Conservation (phyloP, 2,113 vertebrate species). For the Agapornis roseicollis region DNA sequence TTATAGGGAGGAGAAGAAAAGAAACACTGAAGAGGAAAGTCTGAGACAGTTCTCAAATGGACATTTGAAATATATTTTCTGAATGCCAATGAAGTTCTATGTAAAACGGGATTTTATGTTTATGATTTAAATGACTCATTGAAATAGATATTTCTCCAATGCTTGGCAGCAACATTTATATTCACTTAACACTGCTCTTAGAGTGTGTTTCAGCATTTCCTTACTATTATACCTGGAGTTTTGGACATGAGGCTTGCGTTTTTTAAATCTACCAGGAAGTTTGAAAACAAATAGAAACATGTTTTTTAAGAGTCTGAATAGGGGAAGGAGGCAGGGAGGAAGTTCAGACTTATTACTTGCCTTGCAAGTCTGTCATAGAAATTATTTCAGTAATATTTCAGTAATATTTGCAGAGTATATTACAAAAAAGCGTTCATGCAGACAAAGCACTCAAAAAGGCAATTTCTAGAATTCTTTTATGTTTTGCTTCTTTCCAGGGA, state of each 20-base stretch:
- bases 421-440: neutral
- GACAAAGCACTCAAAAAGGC: neutral
- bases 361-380: neutral
- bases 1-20: neutral
- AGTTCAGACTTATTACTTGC: neutral
- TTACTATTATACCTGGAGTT: neutral
- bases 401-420: neutral
- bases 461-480: neutral
- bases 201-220: neutral
- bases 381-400: neutral
- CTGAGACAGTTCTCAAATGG: neutral
- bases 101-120: neutral
- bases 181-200: neutral
- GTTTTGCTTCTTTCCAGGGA: neutral
- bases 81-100: neutral
- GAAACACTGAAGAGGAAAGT: neutral
- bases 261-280: neutral
- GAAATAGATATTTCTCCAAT: neutral
- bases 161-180: neutral
- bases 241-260: fast-evolving
- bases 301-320: neutral
- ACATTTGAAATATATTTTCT: neutral
- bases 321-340: neutral
- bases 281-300: neutral
- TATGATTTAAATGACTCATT: neutral